Conservation (phyloP, 2,888 invertebrate species). For the Philereme vetulata region DNA sequence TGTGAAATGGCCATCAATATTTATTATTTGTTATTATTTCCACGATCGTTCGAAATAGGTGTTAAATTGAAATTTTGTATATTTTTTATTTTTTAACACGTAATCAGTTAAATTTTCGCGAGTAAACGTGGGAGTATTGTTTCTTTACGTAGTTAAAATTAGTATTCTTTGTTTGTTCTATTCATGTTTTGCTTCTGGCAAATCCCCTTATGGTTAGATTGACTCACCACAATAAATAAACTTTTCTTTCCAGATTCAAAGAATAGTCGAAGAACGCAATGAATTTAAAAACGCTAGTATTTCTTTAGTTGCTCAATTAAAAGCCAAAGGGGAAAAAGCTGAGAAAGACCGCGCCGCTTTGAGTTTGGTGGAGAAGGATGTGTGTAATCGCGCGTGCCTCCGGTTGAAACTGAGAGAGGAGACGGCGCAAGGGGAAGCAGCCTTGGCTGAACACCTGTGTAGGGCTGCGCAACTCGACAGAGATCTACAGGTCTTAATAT, state of each 20-base stretch:
- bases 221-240: too few species aligned
- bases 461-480: constrained; percentile 60
- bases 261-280: constrained; percentile 59
- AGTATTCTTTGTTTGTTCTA: too few species aligned
- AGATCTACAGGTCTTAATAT: constrained; percentile 53
- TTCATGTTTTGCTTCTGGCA: too few species aligned
- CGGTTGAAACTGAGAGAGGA: constrained; percentile 56
- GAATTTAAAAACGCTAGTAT: constrained; percentile 48
- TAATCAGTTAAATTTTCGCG: too few species aligned
- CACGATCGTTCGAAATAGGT: too few species aligned
- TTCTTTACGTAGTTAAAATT: too few species aligned
- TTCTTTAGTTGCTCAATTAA: constrained; percentile 45
- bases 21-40: too few species aligned
- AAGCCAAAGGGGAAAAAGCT: constrained; percentile 42
- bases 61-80: too few species aligned
- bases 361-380: constrained; percentile 49
- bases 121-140: too few species aligned
- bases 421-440: constrained; percentile 48
- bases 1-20: too few species aligned
- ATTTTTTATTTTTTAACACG: too few species aligned
- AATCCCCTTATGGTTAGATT: too few species aligned
- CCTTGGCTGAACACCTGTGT: constrained; percentile 58
- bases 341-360: constrained; percentile 50
- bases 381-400: constrained; percentile 55
- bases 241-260: constrained; percentile 51